Conservation (phyloP, 2,797 vertebrate genomes). For the Amazona finschi region DNA sequence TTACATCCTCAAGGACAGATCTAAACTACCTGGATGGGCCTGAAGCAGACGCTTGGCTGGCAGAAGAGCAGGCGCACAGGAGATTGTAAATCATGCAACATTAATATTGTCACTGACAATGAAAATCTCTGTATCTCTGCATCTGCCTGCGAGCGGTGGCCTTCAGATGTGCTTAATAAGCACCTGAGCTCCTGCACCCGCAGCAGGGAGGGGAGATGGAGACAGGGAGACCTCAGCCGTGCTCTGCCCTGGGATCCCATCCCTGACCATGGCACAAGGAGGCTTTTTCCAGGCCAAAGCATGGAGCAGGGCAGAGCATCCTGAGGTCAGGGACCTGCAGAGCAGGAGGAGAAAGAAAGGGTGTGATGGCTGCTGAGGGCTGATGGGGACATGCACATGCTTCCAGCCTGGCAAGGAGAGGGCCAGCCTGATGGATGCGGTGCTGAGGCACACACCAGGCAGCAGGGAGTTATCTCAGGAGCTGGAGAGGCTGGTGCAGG, state of each 20-base stretch:
- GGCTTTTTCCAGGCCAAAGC: not conserved
- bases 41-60: slow-evolving; percentile 30
- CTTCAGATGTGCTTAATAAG: slow-evolving; percentile 31
- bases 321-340: not conserved
- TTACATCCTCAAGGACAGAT: slow-evolving; percentile 67
- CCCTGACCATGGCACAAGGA: not conserved
- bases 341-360: not conserved
- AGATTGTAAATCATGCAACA: slow-evolving; percentile 45
- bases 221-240: rapidly evolving
- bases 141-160: not conserved
- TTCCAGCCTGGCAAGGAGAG: not conserved
- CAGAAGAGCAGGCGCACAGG: not conserved
- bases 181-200: not conserved
- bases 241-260: not conserved
- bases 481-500: not conserved
- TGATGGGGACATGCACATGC: not conserved
- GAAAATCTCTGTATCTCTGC: not conserved
- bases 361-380: not conserved
- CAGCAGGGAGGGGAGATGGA: rapidly evolving
- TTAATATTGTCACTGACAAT: slow-evolving; percentile 52
- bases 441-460: not conserved
- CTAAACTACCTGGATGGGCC: slow-evolving; percentile 28
- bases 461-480: not conserved
- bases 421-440: not conserved
- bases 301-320: not conserved